These are phyloP conservation scores for Lerista edwardsae DNA, from an alignment of 2,797 vertebrate species.

Conservation along the genomic window DNA sequence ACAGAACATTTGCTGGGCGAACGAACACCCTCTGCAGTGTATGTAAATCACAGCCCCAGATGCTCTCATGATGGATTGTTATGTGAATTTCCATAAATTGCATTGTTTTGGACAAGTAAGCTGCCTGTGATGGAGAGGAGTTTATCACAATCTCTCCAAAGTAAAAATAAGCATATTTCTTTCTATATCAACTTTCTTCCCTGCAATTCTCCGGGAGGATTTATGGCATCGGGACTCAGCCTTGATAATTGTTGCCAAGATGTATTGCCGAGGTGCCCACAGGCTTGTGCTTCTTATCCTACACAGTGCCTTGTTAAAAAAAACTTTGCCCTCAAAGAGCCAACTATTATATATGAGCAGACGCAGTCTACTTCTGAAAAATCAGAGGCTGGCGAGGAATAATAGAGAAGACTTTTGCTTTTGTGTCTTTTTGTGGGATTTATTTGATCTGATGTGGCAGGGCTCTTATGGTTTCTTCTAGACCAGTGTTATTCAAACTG, in stretches of 20 bases:
- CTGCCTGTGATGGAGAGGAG: background rate
- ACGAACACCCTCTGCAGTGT: background rate
- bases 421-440: background rate
- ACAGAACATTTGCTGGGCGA: constrained; percentile 17
- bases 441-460: background rate
- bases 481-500: too few species aligned
- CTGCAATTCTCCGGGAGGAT: background rate
- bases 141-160: constrained; percentile 30
- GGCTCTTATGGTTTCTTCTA: background rate
- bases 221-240: background rate
- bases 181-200: constrained; percentile 16
- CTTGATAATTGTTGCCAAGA: constrained; percentile 39
- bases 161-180: background rate
- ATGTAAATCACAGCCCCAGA: background rate
- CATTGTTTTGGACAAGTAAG: constrained; percentile 27
- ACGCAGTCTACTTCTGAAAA: background rate
- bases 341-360: background rate
- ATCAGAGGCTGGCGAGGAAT: background rate
- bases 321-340: background rate
- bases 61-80: background rate
- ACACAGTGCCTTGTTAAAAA: constrained; percentile 1
- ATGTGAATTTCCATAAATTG: background rate
- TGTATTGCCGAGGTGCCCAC: background rate
- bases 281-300: constrained; percentile 25
- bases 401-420: background rate